Conservation (phyloP, 2,888 invertebrate species). For the Limulus polyphemus region DNA sequence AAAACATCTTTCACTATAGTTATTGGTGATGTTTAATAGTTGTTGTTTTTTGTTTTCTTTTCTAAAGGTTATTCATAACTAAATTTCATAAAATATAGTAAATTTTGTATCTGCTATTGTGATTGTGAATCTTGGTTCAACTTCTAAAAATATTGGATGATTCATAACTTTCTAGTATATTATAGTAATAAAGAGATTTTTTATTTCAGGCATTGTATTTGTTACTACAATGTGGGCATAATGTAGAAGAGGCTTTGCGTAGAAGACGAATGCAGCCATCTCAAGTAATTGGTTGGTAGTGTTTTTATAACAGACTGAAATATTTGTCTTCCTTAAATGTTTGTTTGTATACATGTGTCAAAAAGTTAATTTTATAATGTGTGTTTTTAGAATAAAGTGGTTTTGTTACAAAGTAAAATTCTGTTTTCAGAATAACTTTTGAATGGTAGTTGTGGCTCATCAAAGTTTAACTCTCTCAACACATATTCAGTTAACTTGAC, state of each 20-base stretch:
- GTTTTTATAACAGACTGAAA: not conserved
- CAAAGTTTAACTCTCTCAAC: too few species aligned
- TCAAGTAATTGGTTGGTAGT: constrained; percentile 34
- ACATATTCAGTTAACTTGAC: too few species aligned
- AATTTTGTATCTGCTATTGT: too few species aligned
- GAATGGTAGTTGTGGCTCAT: too few species aligned
- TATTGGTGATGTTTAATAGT: too few species aligned
- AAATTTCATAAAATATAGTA: too few species aligned
- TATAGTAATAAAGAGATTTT: constrained; percentile 4
- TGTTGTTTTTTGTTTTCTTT: too few species aligned
- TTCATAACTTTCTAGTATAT: not conserved
- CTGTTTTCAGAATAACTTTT: too few species aligned
- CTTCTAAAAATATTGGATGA: constrained; percentile 2
- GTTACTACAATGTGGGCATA: constrained; percentile 84
- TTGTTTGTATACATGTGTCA: not conserved
- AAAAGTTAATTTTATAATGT: not conserved
- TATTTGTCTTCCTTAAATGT: not conserved
- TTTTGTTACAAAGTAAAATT: not conserved
- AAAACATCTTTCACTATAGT: too few species aligned
- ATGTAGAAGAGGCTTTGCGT: constrained; percentile 80
- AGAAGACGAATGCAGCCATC: constrained; percentile 57
- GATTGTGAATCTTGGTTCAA: too few species aligned
- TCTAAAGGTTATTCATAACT: too few species aligned
- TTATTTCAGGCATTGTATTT: constrained; percentile 64
- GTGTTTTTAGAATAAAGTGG: not conserved